Conservation (phyloP, 2,888 invertebrate species). For the Terebella lapidaria region DNA sequence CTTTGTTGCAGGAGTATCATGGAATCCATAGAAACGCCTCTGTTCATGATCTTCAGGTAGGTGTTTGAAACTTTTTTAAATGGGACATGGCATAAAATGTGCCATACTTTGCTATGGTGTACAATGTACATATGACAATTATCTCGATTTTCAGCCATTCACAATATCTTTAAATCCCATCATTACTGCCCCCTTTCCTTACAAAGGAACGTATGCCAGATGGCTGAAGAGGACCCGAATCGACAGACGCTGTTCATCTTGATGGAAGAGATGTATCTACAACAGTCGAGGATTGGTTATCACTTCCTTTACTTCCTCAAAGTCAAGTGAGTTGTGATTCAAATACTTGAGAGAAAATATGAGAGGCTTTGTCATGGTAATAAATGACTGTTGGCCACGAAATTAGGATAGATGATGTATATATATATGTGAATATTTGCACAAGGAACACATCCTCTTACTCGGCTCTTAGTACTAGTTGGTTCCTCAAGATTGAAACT, state of each 20-base stretch:
- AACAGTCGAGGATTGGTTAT: conserved; percentile 73
- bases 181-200: too few relatives aligned
- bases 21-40: conserved; percentile 74
- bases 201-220: conserved; percentile 73
- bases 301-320: conserved; percentile 84
- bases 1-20: conserved; percentile 57
- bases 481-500: too few relatives aligned
- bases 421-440: neutral
- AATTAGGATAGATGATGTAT: neutral
- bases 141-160: too few relatives aligned
- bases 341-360: too few relatives aligned
- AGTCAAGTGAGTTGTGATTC: conserved; percentile 56
- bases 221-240: conserved; percentile 68
- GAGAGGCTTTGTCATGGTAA: too few relatives aligned
- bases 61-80: conserved; percentile 6
- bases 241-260: conserved; percentile 75
- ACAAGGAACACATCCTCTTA: too few relatives aligned
- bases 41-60: conserved; percentile 75
- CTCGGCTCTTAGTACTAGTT: too few relatives aligned
- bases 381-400: neutral
- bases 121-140: too few relatives aligned
- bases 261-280: conserved; percentile 71
- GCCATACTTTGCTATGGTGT: too few relatives aligned
- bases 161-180: too few relatives aligned
- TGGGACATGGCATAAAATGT: too few relatives aligned